phyloP scores from a whole-genome alignment of 92 coral and sea anemone species.

The Hydrozoanthus gracilis region DNA sequence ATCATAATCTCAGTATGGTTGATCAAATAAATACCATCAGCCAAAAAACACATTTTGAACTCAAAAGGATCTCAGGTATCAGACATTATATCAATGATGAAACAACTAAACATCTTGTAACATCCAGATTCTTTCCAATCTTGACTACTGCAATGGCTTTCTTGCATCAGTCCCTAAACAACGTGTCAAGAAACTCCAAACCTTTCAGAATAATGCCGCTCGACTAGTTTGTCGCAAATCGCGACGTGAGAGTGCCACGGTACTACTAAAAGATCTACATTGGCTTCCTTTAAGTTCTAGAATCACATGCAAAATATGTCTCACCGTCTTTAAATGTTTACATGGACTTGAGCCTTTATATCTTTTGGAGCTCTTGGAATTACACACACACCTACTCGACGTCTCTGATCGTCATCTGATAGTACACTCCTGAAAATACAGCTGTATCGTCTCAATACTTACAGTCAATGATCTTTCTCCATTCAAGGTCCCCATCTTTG shows the following conservation, averaged over 20 bases:
- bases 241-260: not conserved
- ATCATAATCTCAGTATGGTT: not conserved
- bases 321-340: slow-evolving; percentile 1
- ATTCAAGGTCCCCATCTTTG: slow-evolving; percentile 1
- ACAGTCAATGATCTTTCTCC: not conserved
- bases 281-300: not conserved
- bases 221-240: not conserved
- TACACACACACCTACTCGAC: not conserved
- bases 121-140: not conserved
- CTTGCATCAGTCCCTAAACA: not conserved
- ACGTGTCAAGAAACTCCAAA: not conserved
- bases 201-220: not conserved
- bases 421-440: slow-evolving; percentile 3
- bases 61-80: not conserved
- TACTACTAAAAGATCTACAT: not conserved
- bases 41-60: not conserved
- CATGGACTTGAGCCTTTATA: slow-evolving; percentile 4
- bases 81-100: not conserved
- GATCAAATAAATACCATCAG: not conserved
- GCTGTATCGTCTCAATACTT: not conserved
- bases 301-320: not conserved
- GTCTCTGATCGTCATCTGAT: slow-evolving; percentile 23
- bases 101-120: not conserved
- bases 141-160: not conserved
- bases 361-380: slow-evolving; percentile 14